A percentile compares a stretch with the other conserved stretches of the same genome.
These are phyloP conservation scores for Zaprionus kolodkinae DNA, from an alignment of 1,140 invertebrate genomes.

Conservation along the genomic window DNA sequence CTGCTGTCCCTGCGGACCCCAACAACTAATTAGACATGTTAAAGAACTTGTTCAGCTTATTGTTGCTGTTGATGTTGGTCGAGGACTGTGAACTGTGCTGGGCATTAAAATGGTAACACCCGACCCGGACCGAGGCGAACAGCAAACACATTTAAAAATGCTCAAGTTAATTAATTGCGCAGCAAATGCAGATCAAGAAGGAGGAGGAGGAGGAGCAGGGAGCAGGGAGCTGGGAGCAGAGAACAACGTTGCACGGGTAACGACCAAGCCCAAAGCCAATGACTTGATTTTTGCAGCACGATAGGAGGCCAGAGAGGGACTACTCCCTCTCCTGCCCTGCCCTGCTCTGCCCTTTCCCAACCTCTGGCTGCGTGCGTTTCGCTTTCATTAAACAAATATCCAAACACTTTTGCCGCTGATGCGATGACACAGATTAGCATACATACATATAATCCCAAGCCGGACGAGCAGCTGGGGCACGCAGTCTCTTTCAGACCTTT, in stretches of 20 bases:
- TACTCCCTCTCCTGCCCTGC: slow-evolving; percentile 5
- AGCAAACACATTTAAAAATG: slow-evolving; percentile 79
- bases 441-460: slow-evolving; percentile 28
- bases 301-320: slow-evolving; percentile 52
- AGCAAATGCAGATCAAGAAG: slow-evolving; percentile 64
- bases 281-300: slow-evolving; percentile 72
- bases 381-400: slow-evolving; percentile 82
- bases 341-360: neutral
- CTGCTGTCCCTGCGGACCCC: slow-evolving; percentile 31
- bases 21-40: slow-evolving; percentile 83
- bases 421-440: slow-evolving; percentile 72
- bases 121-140: slow-evolving; percentile 53
- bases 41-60: slow-evolving; percentile 75
- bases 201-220: slow-evolving; percentile 8
- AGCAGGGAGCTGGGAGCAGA: slow-evolving; percentile 13
- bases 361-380: slow-evolving; percentile 56
- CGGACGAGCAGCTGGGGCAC: neutral
- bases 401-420: slow-evolving; percentile 81
- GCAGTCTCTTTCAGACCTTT: slow-evolving; percentile 29
- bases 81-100: slow-evolving; percentile 22
- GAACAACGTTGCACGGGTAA: slow-evolving; percentile 20
- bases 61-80: slow-evolving; percentile 45
- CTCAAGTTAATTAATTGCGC: slow-evolving; percentile 80
- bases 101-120: slow-evolving; percentile 77
- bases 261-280: slow-evolving; percentile 66